Base-by-base conservation (phyloP, 1,140 invertebrate species). In the Rhyacophila brunnea region DNA sequence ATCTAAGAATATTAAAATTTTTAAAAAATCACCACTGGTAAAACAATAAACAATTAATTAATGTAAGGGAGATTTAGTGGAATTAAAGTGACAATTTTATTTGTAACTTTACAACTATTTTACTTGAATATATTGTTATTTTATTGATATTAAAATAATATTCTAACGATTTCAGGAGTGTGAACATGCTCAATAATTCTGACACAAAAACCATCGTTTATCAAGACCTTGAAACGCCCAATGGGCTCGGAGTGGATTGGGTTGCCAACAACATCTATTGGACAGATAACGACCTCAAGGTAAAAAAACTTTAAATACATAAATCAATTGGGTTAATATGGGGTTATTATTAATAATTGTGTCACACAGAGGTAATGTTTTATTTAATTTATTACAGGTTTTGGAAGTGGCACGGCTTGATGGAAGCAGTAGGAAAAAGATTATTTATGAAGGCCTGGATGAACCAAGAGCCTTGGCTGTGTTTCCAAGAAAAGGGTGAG, bases 221-320 rank as follows among this genome's bases (percentile, higher is more conserved):
- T 45, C 76, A 78, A 11, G 81, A 84, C 44, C 60, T 85, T 55
- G 73, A 87, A 59, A 83, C 83, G 62, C 88, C 90, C 4, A 89
- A 93, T 69, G 89, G 91, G 32, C 72, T 96, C 23, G 90, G 89
- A 0, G 83, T 95, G 0, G 93, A 96, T 71, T 95, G 91, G 91
- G 80, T 95, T 47, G 87, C 89, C 11, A 83, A 91, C 53, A 95
- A 95, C 70, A 80, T 96, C 14, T 96, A 96, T 70, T 96, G 91
- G 91, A 91, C 90, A 1, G 91, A 94, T 69, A 89, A 88, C 38
- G 85, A 86, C 45, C 83, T 87, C 17, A 91, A 91, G 72, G 81
- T 88, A 18, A 49, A 10, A n/a, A n/a, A n/a, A n/a, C n/a, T n/a
- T n/a, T n/a, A n/a, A n/a, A n/a, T n/a, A n/a, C n/a, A n/a, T n/a